These are phyloP conservation scores for Delphinapterus leucas DNA, from an alignment of 2,113 vertebrate species.

Conservation along the genomic window DNA sequence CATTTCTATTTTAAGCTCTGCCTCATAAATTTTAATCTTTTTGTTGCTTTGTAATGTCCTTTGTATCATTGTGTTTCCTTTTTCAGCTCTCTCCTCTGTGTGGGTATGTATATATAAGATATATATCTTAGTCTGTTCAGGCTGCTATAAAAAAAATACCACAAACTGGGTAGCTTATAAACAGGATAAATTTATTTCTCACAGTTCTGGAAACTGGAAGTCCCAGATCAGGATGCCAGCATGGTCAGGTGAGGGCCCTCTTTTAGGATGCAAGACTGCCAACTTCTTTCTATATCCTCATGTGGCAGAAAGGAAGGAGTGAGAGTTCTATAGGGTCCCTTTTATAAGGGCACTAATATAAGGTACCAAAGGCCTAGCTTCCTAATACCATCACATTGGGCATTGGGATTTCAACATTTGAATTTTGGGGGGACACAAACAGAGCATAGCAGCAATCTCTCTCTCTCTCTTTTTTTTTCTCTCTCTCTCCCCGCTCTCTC, in stretches of 20 bases:
- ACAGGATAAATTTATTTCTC: not conserved
- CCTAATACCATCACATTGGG: not conserved
- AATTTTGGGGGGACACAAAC: not conserved
- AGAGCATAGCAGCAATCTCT: not conserved
- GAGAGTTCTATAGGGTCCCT: not conserved
- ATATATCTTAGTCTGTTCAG: not conserved
- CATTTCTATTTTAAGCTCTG: not conserved
- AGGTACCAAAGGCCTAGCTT: not conserved
- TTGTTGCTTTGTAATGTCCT: not conserved
- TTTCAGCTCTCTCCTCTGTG: not conserved
- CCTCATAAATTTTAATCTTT: not conserved
- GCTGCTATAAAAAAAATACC: not conserved
- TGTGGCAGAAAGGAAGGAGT: not conserved
- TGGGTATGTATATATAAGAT: not conserved
- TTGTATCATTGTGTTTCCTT: not conserved
- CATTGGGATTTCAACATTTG: not conserved
- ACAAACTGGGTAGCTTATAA: not conserved
- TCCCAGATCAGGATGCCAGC: not conserved
- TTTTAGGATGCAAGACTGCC: not conserved
- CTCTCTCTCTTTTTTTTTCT: rapidly evolving
- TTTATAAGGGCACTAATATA: not conserved
- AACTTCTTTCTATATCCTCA: not conserved
- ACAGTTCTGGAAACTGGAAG: too few relatives aligned
- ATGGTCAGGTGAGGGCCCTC: not conserved
- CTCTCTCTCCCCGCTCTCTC: rapidly evolving